A percentile compares a stretch with the other conserved stretches of the same genome.
Evolutionary conservation across 1,140 invertebrate genomes (phyloP).

Genomic region (Elymnias hypermnestra): DNA sequence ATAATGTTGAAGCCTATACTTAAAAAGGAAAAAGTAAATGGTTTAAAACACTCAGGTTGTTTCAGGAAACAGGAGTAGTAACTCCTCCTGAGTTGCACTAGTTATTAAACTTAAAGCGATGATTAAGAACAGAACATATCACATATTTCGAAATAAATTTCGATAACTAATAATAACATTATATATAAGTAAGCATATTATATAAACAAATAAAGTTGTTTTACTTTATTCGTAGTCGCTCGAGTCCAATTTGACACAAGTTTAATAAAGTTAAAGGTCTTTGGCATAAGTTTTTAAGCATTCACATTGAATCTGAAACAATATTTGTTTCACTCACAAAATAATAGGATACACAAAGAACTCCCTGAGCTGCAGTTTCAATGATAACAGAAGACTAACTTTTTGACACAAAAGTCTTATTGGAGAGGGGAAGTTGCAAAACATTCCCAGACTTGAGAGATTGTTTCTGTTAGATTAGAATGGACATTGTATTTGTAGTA

Average conservation of each 20-base stretch:
- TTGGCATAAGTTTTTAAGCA: not conserved
- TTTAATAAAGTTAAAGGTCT: not conserved
- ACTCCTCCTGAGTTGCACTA: no score
- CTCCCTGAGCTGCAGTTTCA: constrained; percentile 2
- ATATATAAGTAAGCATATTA: no score
- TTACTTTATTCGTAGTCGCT: no score
- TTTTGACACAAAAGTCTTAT: constrained; percentile 4
- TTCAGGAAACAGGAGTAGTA: no score
- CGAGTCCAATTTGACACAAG: not conserved
- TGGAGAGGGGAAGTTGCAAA: not conserved
- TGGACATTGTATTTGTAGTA: constrained; percentile 5
- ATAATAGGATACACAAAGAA: not conserved
- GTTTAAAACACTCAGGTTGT: no score
- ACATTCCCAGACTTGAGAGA: not conserved
- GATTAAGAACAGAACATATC: no score
- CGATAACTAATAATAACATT: no score
- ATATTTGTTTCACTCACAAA: constrained; percentile 2
- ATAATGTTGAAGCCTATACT: no score
- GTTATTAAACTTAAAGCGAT: no score
- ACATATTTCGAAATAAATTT: no score
- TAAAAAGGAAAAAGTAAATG: no score
- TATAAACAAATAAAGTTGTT: no score
- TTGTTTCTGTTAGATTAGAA: constrained; percentile 2
- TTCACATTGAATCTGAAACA: not conserved
- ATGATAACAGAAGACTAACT: constrained; percentile 1